Percentiles rank a stretch among this genome's conserved stretches.
Evolutionary conservation across 2,797 vertebrate species (phyloP).

Genomic region (Gymnodraco acuticeps): DNA sequence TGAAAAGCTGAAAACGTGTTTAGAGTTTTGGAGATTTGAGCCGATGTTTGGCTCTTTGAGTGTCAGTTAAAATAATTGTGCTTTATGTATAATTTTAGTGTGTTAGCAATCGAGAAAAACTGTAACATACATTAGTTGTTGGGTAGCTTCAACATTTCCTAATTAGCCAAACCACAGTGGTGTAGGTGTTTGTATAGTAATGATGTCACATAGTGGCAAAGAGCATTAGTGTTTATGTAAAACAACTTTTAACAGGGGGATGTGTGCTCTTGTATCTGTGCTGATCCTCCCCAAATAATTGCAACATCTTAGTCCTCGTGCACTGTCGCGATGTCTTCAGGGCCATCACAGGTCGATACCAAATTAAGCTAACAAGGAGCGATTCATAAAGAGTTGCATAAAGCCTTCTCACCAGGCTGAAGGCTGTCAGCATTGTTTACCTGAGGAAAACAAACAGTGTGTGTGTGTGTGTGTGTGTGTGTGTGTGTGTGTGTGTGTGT

Average conservation of each 20-base stretch:
- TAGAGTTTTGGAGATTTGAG: no score
- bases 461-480: not conserved
- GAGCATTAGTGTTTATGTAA: not conserved
- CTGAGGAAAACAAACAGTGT: constrained; percentile 14
- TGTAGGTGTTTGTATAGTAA: no score
- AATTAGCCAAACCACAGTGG: no score
- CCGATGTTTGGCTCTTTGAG: no score
- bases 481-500: no score
- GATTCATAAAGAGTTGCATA: constrained; percentile 15
- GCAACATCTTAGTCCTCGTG: not conserved
- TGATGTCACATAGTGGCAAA: not conserved
- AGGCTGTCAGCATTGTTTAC: constrained; percentile 29
- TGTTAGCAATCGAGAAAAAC: no score
- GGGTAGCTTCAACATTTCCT: no score
- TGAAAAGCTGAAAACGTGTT: no score
- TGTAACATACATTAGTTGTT: no score
- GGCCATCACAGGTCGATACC: not conserved
- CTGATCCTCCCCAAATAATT: constrained; percentile 1
- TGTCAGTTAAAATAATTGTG: no score
- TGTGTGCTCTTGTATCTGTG: not conserved
- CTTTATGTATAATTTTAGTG: no score
- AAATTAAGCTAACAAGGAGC: constrained; percentile 25
- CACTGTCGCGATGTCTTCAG: not conserved
- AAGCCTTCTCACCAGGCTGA: constrained; percentile 16
- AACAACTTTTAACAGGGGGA: not conserved